phyloP scores from a whole-genome alignment of 2,797 vertebrate genomes.

The Etheostoma nigrum region DNA sequence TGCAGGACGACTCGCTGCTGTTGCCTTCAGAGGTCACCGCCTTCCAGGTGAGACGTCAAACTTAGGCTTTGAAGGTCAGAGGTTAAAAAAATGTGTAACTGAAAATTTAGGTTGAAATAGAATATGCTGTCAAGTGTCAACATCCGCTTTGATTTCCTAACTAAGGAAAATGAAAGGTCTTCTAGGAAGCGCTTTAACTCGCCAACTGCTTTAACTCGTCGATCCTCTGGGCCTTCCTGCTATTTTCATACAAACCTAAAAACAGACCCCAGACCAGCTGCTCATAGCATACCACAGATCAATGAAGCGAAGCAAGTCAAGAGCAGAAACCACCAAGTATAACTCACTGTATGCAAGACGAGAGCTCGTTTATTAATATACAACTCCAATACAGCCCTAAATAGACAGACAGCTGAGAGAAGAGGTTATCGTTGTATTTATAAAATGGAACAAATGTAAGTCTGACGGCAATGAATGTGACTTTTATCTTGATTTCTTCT shows the following conservation, averaged over 20 bases:
- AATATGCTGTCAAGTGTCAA: neutral
- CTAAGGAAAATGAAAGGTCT: constrained; percentile 2
- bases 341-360: constrained; percentile 42
- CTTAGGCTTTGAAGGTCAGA: neutral
- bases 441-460: constrained; percentile 44
- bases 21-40: constrained; percentile 86
- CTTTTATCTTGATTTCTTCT: neutral
- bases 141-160: neutral
- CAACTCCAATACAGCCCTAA: constrained; percentile 8
- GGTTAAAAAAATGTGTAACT: neutral
- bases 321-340: constrained; percentile 35
- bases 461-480: neutral
- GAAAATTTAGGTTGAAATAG: neutral
- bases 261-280: constrained; percentile 73
- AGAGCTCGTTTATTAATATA: constrained; percentile 57
- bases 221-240: constrained; percentile 14
- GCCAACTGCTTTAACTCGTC: neutral
- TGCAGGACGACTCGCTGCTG: constrained; percentile 86
- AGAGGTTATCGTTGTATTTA: constrained; percentile 44
- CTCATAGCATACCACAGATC: constrained; percentile 29
- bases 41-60: constrained; percentile 85
- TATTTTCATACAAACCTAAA: constrained; percentile 74
- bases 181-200: constrained; percentile 5
- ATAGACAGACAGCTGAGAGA: constrained; percentile 58
- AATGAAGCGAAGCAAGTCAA: constrained; percentile 21